phyloP scores from a whole-genome alignment of 2,113 vertebrate genomes.

The Butorides virescens region DNA sequence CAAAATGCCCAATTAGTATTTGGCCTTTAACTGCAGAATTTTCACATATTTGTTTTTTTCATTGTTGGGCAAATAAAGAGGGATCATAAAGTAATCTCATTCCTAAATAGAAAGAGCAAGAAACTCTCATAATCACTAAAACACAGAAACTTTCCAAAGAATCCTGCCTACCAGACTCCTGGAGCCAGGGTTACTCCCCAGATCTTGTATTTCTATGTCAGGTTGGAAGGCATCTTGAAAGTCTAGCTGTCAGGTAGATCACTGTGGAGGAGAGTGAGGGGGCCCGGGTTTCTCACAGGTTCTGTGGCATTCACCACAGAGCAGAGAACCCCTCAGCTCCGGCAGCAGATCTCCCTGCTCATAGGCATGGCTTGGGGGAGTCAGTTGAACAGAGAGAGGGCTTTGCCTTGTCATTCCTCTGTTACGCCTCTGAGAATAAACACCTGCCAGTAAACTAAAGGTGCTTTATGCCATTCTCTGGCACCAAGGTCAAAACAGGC shows the following conservation, averaged over 20 bases:
- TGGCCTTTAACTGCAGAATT: background rate
- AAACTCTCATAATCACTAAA: background rate
- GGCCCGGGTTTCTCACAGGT: background rate
- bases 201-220: background rate
- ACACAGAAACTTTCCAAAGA: background rate
- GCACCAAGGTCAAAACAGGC: background rate
- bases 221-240: background rate
- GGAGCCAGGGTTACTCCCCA: background rate
- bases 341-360: background rate
- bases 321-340: background rate
- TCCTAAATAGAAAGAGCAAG: background rate
- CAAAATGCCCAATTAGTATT: background rate
- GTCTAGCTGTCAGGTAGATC: background rate
- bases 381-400: background rate
- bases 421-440: background rate
- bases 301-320: background rate
- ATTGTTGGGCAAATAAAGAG: background rate
- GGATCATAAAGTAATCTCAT: background rate
- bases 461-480: fast-evolving
- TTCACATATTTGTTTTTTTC: background rate
- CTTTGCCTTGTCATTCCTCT: background rate
- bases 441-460: background rate
- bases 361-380: background rate
- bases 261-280: background rate
- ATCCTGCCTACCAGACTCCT: background rate